A percentile compares a stretch with the other conserved stretches of the same genome.
phyloP scores from a whole-genome alignment of 2,797 vertebrate genomes.

The Pseudopleuronectes americanus region DNA sequence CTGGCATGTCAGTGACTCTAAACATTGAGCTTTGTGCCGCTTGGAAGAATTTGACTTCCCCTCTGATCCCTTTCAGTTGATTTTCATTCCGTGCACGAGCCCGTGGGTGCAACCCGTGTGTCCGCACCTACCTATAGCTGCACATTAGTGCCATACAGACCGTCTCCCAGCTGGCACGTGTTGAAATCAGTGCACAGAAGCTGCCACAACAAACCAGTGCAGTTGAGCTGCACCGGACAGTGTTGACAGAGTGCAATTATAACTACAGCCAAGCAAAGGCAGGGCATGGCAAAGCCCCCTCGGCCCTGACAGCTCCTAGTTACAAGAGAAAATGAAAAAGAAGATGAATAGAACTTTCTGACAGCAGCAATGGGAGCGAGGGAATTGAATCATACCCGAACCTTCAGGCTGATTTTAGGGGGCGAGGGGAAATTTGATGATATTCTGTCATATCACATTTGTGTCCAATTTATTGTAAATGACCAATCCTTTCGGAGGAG shows the following conservation, averaged over 20 bases:
- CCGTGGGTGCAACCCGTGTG: slow-evolving; percentile 38
- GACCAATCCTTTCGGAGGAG: slow-evolving; percentile 49
- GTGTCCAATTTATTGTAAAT: slow-evolving; percentile 69
- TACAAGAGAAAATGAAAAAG: slow-evolving; percentile 78
- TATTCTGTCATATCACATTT: slow-evolving; percentile 72
- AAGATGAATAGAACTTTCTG: slow-evolving; percentile 74
- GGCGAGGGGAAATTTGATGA: slow-evolving; percentile 65
- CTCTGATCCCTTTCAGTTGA: slow-evolving; percentile 55
- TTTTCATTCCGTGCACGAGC: slow-evolving; percentile 63
- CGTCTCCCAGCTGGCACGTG: slow-evolving; percentile 68
- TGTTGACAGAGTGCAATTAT: slow-evolving; percentile 81
- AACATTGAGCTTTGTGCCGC: slow-evolving; percentile 23
- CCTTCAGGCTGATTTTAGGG: slow-evolving; percentile 65
- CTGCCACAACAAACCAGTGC: slow-evolving; percentile 67
- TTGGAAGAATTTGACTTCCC: slow-evolving; percentile 46
- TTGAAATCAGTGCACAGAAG: slow-evolving; percentile 67
- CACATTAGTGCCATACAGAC: slow-evolving; percentile 62
- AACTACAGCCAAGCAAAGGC: slow-evolving; percentile 70
- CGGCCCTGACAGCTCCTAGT: slow-evolving; percentile 73
- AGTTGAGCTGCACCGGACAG: slow-evolving; percentile 66
- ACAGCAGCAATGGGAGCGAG: slow-evolving; percentile 64
- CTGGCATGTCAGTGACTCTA: slow-evolving; percentile 8
- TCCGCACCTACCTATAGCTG: slow-evolving; percentile 45
- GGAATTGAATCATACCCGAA: slow-evolving; percentile 76
- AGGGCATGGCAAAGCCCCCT: slow-evolving; percentile 65